Evolutionary conservation across 2,113 vertebrate genomes (phyloP), one percentile per base, ranked within the genome.

Genomic region (Menidia beryllina): DNA sequence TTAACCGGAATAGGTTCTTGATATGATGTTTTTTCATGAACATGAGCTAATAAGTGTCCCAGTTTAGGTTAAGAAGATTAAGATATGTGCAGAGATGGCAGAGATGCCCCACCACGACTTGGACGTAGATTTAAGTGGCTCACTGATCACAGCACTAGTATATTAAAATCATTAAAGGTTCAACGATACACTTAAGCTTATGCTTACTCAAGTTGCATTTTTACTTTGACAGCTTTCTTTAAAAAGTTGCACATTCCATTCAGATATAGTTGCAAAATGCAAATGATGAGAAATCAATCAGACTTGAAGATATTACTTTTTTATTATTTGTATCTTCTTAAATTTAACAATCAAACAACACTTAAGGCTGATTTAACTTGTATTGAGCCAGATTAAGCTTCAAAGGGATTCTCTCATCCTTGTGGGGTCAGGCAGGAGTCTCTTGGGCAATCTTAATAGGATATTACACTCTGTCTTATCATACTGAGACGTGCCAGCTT

Each of bases 401-500:
- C n/a, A 49, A 34, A 70, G 1, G 2, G 25, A 2, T n/a, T 45
- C 1, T 6, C n/a, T 45, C n/a, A 8, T 45, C 41, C 17, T 7
- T 45, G 50, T 54, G 59, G 34, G n/a, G 10, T 23, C 17, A n/a
- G 5, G 5, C 49, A 66, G 5, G 39, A 69, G 27, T 25, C 17
- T 57, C n/a, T 41, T 43, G 30, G 47, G 54, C 54, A 72, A 41
- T 62, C 54, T 58, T 79, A 67, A 71, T 57, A 77, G 76, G 66
- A 41, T 41, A 41, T 41, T 41, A 15, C 39, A 41, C 17, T 11
- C 39, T 41, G 39, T 41, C 39, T 63, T 74, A 41, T 30, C 56
- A 39, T 69, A 47, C 43, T 55, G 47, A 76, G n/a, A n/a, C 15
- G 26, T 62, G 62, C 17, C 24, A 20, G 64, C 27, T 77, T 17